A percentile compares a stretch with the other conserved stretches of the same genome.
Conservation (phyloP, 1,140 invertebrate species). For the Whitmania pigra region DNA sequence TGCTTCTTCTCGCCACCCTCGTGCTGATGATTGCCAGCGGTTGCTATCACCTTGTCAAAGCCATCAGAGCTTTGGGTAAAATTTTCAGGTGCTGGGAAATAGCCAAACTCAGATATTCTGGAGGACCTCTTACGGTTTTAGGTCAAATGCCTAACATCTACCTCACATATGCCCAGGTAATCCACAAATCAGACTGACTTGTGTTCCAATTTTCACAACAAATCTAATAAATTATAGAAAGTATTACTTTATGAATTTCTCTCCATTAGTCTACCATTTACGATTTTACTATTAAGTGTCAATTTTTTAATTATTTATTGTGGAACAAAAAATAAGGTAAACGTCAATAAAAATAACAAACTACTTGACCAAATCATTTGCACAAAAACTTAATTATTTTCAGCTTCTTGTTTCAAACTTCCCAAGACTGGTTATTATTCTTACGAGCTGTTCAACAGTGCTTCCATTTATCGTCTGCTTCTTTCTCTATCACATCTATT, state of each 20-base stretch:
- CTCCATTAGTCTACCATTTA: too few relatives aligned
- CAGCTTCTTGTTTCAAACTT: constrained; percentile 11
- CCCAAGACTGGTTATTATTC: constrained; percentile 15
- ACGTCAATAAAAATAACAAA: too few relatives aligned
- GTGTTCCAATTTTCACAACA: not conserved
- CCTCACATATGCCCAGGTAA: constrained; percentile 2
- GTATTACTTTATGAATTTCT: too few relatives aligned
- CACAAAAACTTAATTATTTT: not conserved
- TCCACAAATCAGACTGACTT: not conserved
- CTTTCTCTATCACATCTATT: constrained; percentile 4
- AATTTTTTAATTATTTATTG: too few relatives aligned
- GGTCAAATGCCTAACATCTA: not conserved
- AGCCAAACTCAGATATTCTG: not conserved
- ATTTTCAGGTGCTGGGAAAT: constrained; percentile 14
- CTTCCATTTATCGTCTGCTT: not conserved
- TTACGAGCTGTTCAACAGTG: not conserved
- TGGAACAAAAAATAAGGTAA: too few relatives aligned
- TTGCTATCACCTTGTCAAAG: not conserved
- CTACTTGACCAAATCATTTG: too few relatives aligned
- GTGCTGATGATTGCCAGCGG: constrained; percentile 33
- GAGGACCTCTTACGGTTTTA: too few relatives aligned
- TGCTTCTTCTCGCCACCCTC: constrained; percentile 35
- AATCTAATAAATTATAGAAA: too few relatives aligned
- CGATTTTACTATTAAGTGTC: too few relatives aligned
- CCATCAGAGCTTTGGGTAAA: not conserved